phyloP scores from a whole-genome alignment of 2,888 invertebrate species.

The Matsumyia berberina region DNA sequence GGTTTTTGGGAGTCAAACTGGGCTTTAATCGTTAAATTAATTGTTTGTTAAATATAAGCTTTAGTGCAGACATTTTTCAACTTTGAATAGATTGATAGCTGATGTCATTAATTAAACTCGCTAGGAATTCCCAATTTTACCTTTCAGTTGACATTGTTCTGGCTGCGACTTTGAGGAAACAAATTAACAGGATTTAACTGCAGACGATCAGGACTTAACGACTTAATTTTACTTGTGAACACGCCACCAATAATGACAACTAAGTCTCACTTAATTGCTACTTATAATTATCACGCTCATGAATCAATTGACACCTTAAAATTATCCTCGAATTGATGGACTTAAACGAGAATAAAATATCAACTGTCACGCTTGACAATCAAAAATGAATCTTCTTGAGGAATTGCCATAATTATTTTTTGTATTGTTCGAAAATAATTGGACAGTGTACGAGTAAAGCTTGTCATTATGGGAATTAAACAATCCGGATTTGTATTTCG shows the following conservation, averaged over 20 bases:
- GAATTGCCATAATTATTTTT: background rate
- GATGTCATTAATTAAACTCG: too few relatives aligned
- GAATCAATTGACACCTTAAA: background rate
- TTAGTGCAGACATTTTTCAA: too few relatives aligned
- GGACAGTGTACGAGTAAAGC: too few relatives aligned
- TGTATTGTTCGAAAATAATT: too few relatives aligned
- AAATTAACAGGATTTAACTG: background rate
- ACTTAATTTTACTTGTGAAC: background rate
- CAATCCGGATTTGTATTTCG: too few relatives aligned
- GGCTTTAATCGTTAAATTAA: too few relatives aligned
- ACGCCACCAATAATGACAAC: too few relatives aligned
- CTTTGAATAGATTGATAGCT: too few relatives aligned
- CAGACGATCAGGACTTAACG: background rate
- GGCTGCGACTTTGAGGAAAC: background rate
- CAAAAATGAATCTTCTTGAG: background rate
- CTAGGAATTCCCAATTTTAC: background rate
- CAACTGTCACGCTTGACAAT: slow-evolving; percentile 9
- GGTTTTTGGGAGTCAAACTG: too few relatives aligned
- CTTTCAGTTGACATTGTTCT: background rate
- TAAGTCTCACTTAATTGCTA: slow-evolving; percentile 17
- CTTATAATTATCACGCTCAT: too few relatives aligned
- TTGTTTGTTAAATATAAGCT: too few relatives aligned
- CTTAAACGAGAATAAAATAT: background rate
- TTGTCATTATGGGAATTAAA: too few relatives aligned
- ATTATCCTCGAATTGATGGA: background rate